Evolutionary conservation across 1,140 invertebrate genomes (phyloP), one percentile per base, ranked within the genome.

Genomic region (Drosophila seguyi): DNA sequence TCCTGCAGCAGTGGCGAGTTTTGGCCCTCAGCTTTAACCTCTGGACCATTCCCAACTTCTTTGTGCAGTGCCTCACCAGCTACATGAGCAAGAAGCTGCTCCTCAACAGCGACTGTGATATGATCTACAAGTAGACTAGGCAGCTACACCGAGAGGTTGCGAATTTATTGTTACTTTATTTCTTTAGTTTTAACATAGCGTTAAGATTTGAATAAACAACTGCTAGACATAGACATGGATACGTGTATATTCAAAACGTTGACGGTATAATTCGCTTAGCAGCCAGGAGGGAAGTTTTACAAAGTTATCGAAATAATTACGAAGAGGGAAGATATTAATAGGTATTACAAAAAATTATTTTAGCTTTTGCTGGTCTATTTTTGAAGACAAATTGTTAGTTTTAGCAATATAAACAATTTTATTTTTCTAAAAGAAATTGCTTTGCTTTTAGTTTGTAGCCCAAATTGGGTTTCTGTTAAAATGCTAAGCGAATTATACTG

Each of bases 101-200:
- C 31, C 56, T 92, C 11, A 87, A 83, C 52, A 92, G 81, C 71
- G 91, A 92, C 85, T 92, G 91, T 92, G 91, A 92, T 92, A 56
- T 92, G 73, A 92, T 92, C 67, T 92, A 92, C 67, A 92, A 92
- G 62, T 90, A 86, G 57, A 65, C 48, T 59, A 50, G 59, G 39
- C 52, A 53, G 73, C 55, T 73, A 58, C 62, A 67, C 41, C 48
- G 61, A 83, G 74, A 82, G 77, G 68, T 87, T 85, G 66, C 65
- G 42, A 67, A 27, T 69, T 85, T 67, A 62, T 61, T 66, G 59
- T 55, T 69, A 66, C n/a, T 58, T 29, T 58, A 74, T 34, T 75
- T 62, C 20, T 55, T 39, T 58, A 74, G 45, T 67, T 58, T 34
- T 60, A 38, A 69, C 62, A 55, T 69, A 69, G 66, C 11, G 16